Conservation (phyloP, 2,797 vertebrate species). For the Alcedo quadribrachys region DNA sequence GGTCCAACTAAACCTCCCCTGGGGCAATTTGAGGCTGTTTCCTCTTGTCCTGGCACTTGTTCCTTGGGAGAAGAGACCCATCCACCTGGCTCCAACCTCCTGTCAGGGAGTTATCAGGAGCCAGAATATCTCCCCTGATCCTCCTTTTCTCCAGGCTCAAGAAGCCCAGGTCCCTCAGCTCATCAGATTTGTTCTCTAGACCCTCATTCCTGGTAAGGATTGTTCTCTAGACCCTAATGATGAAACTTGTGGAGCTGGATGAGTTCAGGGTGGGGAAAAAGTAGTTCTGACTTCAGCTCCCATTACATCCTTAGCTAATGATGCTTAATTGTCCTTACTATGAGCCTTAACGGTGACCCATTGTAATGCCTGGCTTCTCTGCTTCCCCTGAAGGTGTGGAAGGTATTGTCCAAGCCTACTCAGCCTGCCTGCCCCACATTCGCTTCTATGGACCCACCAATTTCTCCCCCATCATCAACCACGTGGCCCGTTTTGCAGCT, state of each 20-base stretch:
- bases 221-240: background rate
- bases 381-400: slow-evolving; percentile 86
- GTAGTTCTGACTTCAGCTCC: background rate
- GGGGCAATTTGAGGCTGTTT: background rate
- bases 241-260: background rate
- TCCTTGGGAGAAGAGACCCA: background rate
- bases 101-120: background rate
- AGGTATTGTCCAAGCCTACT: slow-evolving; percentile 94
- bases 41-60: background rate
- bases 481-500: slow-evolving; percentile 93
- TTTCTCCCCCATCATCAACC: slow-evolving; percentile 95
- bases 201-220: background rate
- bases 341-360: background rate
- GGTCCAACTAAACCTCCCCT: background rate
- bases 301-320: background rate
- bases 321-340: background rate
- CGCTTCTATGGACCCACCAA: slow-evolving; percentile 98
- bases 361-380: background rate
- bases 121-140: background rate
- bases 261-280: background rate
- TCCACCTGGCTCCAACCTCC: background rate
- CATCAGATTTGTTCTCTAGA: background rate
- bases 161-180: background rate
- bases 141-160: background rate
- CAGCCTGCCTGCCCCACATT: slow-evolving; percentile 92